A percentile compares a stretch with the other conserved stretches of the same genome.
Evolutionary conservation across 2,113 vertebrate genomes (phyloP).

Genomic region (Notothenia coriiceps): DNA sequence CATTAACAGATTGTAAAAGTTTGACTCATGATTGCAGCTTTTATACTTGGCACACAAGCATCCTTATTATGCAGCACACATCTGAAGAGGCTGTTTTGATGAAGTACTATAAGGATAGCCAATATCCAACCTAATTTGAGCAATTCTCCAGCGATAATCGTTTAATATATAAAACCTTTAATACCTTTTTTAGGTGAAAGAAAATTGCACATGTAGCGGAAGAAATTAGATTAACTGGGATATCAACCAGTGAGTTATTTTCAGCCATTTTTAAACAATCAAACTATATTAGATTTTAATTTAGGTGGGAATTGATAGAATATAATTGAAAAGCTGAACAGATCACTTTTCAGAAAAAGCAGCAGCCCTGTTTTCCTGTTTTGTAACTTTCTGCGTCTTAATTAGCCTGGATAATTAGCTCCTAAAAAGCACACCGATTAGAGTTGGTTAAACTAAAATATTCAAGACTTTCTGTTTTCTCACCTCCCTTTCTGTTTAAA

Average conservation of each 20-base stretch:
- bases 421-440: slow-evolving; percentile 10
- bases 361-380: neutral
- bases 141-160: neutral
- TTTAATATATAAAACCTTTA: neutral
- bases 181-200: neutral
- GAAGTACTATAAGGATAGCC: neutral
- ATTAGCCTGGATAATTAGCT: neutral
- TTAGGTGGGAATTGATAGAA: neutral
- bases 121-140: neutral
- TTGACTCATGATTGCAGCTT: slow-evolving; percentile 63
- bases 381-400: neutral
- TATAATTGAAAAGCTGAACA: too few relatives aligned
- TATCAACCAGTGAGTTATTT: neutral
- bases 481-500: neutral
- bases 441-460: slow-evolving; percentile 4
- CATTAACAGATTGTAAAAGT: slow-evolving; percentile 76
- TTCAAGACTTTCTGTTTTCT: neutral
- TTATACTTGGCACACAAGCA: slow-evolving; percentile 36
- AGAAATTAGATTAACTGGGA: neutral
- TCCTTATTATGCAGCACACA: slow-evolving; percentile 14
- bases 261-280: neutral
- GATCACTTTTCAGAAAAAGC: too few relatives aligned
- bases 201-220: neutral
- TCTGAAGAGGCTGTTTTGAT: slow-evolving; percentile 15
- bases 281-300: neutral